A percentile compares a stretch with the other conserved stretches of the same genome.
phyloP scores from a whole-genome alignment of 2,888 invertebrate species.

The Dicycla oo region DNA sequence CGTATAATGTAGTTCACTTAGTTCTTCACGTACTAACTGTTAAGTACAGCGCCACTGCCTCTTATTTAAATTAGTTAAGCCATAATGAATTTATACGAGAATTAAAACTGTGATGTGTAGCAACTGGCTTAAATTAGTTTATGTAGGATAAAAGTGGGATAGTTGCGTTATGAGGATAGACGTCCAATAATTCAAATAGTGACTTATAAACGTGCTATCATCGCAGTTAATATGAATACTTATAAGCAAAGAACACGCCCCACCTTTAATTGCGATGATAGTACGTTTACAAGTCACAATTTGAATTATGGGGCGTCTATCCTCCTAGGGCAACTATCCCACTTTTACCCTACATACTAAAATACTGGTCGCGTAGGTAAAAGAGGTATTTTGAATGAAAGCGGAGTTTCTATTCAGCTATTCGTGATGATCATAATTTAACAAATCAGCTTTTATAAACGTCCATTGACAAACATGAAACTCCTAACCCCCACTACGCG shows the following conservation, averaged over 20 bases:
- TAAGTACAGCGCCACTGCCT: neutral
- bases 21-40: slow-evolving; percentile 9
- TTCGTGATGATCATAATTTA: neutral
- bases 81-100: slow-evolving; percentile 47
- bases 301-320: too few species aligned
- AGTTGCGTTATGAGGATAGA: too few species aligned
- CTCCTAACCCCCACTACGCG: too few species aligned
- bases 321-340: too few species aligned
- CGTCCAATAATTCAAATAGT: too few species aligned
- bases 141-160: too few species aligned
- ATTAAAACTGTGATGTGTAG: slow-evolving; percentile 22
- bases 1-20: slow-evolving; percentile 6
- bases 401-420: neutral
- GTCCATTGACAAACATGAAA: neutral
- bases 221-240: too few species aligned
- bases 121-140: slow-evolving; percentile 39
- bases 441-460: neutral
- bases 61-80: slow-evolving; percentile 37
- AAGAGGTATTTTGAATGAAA: slow-evolving; percentile 23
- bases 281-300: too few species aligned
- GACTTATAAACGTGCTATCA: too few species aligned
- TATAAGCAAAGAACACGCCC: too few species aligned
- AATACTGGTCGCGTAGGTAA: slow-evolving; percentile 4
- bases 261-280: too few species aligned
- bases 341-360: too few species aligned